Conservation (phyloP, 2,888 invertebrate genomes). For the Eustalomyia histrio region DNA sequence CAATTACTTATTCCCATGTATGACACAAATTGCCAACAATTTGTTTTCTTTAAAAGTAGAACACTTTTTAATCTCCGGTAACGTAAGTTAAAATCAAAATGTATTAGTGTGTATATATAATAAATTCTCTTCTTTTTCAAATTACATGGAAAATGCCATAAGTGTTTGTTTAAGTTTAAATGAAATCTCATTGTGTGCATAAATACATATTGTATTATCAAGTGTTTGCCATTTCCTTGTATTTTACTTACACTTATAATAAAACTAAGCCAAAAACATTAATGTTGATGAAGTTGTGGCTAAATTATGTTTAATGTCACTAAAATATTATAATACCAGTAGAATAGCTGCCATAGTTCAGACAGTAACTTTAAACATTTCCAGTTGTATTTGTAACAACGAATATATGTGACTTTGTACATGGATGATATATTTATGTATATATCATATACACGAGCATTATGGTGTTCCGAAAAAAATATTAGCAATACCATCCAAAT, state of each 20-base stretch:
- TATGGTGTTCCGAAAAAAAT: too few species aligned
- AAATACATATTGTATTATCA: background rate
- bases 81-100: too few species aligned
- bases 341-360: slow-evolving; percentile 55
- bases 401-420: background rate
- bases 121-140: too few species aligned
- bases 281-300: slow-evolving; percentile 57
- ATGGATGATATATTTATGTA: background rate
- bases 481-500: background rate
- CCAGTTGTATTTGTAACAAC: background rate
- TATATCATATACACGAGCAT: background rate
- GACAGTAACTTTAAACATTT: slow-evolving; percentile 51
- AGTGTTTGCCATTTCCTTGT: slow-evolving; percentile 40
- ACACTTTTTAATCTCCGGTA: too few species aligned
- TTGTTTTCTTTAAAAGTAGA: too few species aligned
- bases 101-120: too few species aligned
- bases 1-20: too few species aligned
- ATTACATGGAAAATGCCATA: too few species aligned
- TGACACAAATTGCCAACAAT: too few species aligned
- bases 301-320: slow-evolving; percentile 59
- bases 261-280: slow-evolving; percentile 26
- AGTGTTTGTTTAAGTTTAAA: background rate
- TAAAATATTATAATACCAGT: slow-evolving; percentile 45
- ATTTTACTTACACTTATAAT: slow-evolving; percentile 7
- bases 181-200: background rate